Base-by-base conservation (phyloP, 2,888 invertebrate species). In the Tinea pellionella region DNA sequence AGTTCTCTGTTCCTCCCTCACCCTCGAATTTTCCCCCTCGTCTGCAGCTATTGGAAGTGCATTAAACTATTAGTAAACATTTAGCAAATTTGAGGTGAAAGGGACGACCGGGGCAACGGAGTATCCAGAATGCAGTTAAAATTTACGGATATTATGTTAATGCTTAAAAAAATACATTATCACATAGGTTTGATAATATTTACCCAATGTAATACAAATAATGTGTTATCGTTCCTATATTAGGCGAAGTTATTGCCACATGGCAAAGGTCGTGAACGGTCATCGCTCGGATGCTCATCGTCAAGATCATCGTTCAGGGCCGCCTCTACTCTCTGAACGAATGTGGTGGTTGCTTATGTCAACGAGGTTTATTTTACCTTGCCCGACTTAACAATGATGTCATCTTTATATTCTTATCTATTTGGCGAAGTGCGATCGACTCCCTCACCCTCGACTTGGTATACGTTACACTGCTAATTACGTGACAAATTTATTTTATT, bases 301-400 rank as follows among this genome's bases (percentile, higher is more conserved):
- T 69, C 78, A 82, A 84, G 82, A 84, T 84, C 85, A 84, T 73
- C 76, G 79, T 79, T 80, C 81, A 73, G 72, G 78, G 71, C 76
- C 77, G 70, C 69, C 64, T 65, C 64, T 66, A 61, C 60, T 51
- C 37, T 12, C 53, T 60, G 58, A 68, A 71, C 71, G 72, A 66
- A 70, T 59, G 47, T 15, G 24, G 13, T 69, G 30, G 57, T 69
- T 69, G 64, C 72, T 74, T 65, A 68, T 70, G 71, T 72, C 71
- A 74, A 73, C 67, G 63, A 63, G 58, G 60, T 71, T 75, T 74
- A 79, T 79, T 78, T 75, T 72, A 69, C 71, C 72, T 71, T 71
- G 71, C 72, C 72, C 73, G 72, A 70, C 61, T 59, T 68, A 68
- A 67, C 67, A 68, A 59, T 83, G 81, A 84, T 82, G 78, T 85